These are phyloP conservation scores for Scaptomyza tumidula DNA, from an alignment of 2,888 invertebrate genomes.

Conservation along the genomic window DNA sequence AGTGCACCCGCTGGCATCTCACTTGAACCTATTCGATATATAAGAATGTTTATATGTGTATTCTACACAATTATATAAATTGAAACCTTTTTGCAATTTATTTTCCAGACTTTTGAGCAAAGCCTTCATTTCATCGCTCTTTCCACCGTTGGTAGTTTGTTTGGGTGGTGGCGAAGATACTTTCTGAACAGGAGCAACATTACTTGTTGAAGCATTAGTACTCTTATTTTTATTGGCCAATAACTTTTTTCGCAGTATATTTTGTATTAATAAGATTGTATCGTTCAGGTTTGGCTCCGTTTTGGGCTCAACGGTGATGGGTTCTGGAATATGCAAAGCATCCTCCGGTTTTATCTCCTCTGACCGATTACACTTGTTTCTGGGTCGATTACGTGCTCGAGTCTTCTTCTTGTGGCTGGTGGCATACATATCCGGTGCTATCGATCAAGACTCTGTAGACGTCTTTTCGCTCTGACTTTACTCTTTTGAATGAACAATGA, in stretches of 20 bases:
- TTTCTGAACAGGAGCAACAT: neutral
- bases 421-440: conserved; percentile 44
- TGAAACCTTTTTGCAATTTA: conserved; percentile 63
- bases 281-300: conserved; percentile 24
- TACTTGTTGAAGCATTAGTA: neutral
- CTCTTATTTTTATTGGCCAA: conserved; percentile 38
- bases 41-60: neutral
- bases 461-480: conserved; percentile 34
- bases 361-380: conserved; percentile 75
- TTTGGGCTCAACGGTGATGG: neutral
- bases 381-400: conserved; percentile 76
- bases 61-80: neutral
- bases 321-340: neutral
- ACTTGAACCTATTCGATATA: conserved; percentile 24
- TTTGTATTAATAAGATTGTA: conserved; percentile 65
- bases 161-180: neutral
- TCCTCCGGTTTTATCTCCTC: conserved; percentile 2
- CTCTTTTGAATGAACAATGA: conserved; percentile 60
- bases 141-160: conserved; percentile 7
- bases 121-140: conserved; percentile 44
- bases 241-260: conserved; percentile 70
- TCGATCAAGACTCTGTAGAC: conserved; percentile 6
- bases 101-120: conserved; percentile 51
- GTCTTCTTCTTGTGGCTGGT: conserved; percentile 69
- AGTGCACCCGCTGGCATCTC: conserved; percentile 66